Evolutionary conservation across 1,140 invertebrate species (phyloP).

Genomic region (Glossosoma conforme): DNA sequence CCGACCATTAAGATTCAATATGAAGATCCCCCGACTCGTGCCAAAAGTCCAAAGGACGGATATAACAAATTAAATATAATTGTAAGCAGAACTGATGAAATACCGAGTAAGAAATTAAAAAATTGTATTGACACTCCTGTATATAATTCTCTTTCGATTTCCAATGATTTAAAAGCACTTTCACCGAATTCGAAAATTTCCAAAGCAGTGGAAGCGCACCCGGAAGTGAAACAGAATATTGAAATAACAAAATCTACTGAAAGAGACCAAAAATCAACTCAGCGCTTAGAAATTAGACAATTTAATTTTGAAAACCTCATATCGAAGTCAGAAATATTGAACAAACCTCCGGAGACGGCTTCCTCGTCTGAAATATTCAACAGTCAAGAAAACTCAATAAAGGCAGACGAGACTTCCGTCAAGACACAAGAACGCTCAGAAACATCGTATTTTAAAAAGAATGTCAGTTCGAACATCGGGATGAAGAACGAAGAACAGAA

Average conservation of each 20-base stretch:
- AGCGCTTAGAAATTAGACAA: slow-evolving; percentile 44
- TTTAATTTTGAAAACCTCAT: slow-evolving; percentile 55
- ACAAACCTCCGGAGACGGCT: slow-evolving; percentile 42
- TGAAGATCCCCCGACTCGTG: slow-evolving; percentile 8
- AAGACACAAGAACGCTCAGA: slow-evolving; percentile 42
- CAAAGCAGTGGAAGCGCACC: neutral
- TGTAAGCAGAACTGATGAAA: slow-evolving; percentile 24
- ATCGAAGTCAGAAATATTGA: slow-evolving; percentile 49
- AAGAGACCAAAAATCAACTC: slow-evolving; percentile 32
- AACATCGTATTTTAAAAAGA: slow-evolving; percentile 48
- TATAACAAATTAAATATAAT: slow-evolving; percentile 14
- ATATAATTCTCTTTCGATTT: slow-evolving; percentile 1
- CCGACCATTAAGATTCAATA: slow-evolving; percentile 17
- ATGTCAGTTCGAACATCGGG: slow-evolving; percentile 32
- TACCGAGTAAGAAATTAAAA: slow-evolving; percentile 17
- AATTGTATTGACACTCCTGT: slow-evolving; percentile 3
- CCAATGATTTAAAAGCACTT: neutral
- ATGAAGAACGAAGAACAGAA: slow-evolving; percentile 39
- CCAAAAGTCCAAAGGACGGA: slow-evolving; percentile 3
- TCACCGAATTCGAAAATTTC: neutral
- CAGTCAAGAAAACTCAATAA: slow-evolving; percentile 16
- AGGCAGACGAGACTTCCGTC: slow-evolving; percentile 11
- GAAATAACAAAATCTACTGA: slow-evolving; percentile 33
- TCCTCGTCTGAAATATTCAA: slow-evolving; percentile 2
- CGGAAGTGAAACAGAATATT: slow-evolving; percentile 9